Base-by-base conservation (phyloP, 2,888 invertebrate species). In the Xanthia icteritia region DNA sequence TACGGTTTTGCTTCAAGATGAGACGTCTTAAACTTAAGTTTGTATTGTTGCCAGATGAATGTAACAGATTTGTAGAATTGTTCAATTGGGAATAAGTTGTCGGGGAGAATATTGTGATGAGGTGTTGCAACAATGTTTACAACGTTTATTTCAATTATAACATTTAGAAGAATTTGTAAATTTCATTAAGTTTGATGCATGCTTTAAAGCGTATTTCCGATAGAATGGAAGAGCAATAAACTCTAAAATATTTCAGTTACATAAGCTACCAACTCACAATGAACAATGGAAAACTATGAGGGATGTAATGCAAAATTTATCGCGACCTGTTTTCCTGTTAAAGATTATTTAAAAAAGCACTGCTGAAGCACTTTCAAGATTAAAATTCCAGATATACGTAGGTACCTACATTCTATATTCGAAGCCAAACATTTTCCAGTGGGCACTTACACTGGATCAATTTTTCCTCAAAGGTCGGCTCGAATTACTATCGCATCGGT, bases 401-500 rank as follows among this genome's bases (percentile, higher is more conserved):
- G 36, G 5, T 61, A 31, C 3, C 31, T 42, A 58, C 15, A 68
- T 64, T 76, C 48, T 63, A 31, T 65, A 70, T 76, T 72, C 0
- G 23, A 58, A 68, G 45, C 64, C 56, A 9, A 82, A 54, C 23
- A 51, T 61, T 71, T 70, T 69, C 27, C 48, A 60, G 63, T 58
- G 68, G n/a, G 42, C 23, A 71, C 60, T 73, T 58, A 56, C 15
- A 51, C 69, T 45, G 31, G 67, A 71, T 73, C 69, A 39, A 48
- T 65, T 83, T 77, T 69, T 72, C 58, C 74, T 65, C n/a, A 78
- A 86, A 78, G 79, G 71, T 66, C 63, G 72, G 39, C 23, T 74
- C 51, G n/a, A 78, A 83, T 69, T 65, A 78, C 54, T 75, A 66
- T 74, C 72, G 20, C 51, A 68, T 63, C 54, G 65, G 39, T 13